Conservation (phyloP, 1,140 invertebrate species). For the Oedothorax gibbosus region DNA sequence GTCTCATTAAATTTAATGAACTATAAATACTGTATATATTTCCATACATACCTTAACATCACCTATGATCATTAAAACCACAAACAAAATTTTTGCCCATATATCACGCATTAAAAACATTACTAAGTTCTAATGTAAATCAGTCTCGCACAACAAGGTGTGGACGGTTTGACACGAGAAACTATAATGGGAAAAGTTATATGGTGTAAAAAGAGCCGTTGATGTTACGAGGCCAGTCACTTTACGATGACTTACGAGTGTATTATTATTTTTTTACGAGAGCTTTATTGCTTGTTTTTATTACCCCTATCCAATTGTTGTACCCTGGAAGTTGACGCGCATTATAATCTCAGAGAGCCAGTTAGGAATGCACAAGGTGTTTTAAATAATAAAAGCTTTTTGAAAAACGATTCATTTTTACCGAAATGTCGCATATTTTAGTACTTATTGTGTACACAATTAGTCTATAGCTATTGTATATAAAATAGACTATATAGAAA, state of each 20-base stretch:
- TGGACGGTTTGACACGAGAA: constrained; percentile 43
- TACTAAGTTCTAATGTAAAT: constrained; percentile 8
- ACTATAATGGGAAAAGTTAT: constrained; percentile 48
- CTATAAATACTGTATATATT: no score
- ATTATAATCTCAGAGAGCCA: constrained; percentile 41
- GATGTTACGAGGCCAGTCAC: constrained; percentile 50
- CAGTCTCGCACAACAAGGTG: constrained; percentile 23
- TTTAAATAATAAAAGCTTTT: neutral
- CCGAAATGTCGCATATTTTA: no score
- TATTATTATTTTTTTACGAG: constrained; percentile 61
- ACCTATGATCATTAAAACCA: no score
- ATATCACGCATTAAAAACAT: no score
- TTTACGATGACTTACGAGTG: constrained; percentile 58
- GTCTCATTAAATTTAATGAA: no score
- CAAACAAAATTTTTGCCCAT: neutral
- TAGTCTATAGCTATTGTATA: no score
- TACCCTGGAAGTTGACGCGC: constrained; percentile 48
- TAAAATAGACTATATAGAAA: no score
- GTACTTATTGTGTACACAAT: no score
- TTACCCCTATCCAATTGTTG: constrained; percentile 56
- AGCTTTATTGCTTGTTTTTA: constrained; percentile 61
- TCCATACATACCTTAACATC: no score
- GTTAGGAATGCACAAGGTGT: constrained; percentile 10
- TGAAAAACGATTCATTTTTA: no score
- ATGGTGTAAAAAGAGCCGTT: constrained; percentile 54